Evolutionary conservation across 2,797 vertebrate genomes (phyloP), one percentile per base, ranked within the genome.

Genomic region (Erpetoichthys calabaricus): DNA sequence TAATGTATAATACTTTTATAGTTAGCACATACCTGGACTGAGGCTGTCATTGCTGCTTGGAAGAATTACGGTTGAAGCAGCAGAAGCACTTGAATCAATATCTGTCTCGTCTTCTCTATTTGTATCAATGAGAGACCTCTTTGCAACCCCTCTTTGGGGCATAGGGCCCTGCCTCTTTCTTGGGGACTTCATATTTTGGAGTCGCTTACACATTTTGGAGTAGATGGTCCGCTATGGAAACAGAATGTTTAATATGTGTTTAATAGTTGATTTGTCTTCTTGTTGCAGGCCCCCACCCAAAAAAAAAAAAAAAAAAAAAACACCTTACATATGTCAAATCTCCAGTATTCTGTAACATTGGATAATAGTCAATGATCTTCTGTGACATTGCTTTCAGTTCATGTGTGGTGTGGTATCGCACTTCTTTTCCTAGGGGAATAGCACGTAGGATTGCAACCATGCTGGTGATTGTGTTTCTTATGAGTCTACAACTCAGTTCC

Each of bases 391-490:
- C 53, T 55, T 43, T 57, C 55, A 57, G 8, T 55, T 62, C 57
- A 8, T 45, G 44, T 56, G 58, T 62, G 25, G 61, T 58, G 9
- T 57, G 61, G n/a, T 61, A 59, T 61, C 2, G 51, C 9, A 4
- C 56, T 56, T 68, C 10, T 55, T 65, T 63, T 1, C 64, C 62
- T 64, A 64, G 45, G 57, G 59, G 57, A 63, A 63, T 67, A 52
- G 64, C 65, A 57, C 52, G 46, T 56, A 68, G 52, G 45, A 65
- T 68, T 5, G 63, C 63, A 57, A 65, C 59, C 59, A 65, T 63
- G 44, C 62, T 65, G 45, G 62, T 68, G 25, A 68, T 46, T 51
- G 64, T 68, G 62, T 68, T 68, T 25, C 62, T 59, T 43, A 65
- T 4, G 52, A 68, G 59, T 60, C 59, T 63, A 54, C 63, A 63